Evolutionary conservation across 2,888 invertebrate species (phyloP).

Genomic region (Sphaerophoria taeniata): DNA sequence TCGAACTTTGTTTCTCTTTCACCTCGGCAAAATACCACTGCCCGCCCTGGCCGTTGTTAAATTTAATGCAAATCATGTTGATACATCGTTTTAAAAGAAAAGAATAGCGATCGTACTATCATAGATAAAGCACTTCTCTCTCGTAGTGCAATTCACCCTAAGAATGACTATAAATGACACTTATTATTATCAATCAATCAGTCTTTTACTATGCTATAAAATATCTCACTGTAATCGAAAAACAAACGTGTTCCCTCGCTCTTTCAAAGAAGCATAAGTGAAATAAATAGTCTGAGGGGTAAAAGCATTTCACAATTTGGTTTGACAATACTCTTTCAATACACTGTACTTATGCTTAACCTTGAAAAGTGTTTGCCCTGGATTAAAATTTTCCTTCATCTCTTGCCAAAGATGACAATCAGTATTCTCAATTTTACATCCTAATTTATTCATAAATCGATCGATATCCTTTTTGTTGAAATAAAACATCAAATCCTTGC

Average conservation of each 20-base stretch:
- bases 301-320: too few species aligned
- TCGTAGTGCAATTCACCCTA: conserved; percentile 28
- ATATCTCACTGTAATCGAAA: neutral
- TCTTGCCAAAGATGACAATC: neutral
- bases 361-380: too few species aligned
- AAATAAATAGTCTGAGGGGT: too few species aligned
- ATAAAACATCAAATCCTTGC: neutral
- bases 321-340: too few species aligned
- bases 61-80: too few species aligned
- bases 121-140: neutral
- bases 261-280: neutral
- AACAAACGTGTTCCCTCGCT: conserved; percentile 14
- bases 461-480: neutral
- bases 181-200: conserved; percentile 56
- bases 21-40: too few species aligned
- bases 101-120: neutral
- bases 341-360: too few species aligned
- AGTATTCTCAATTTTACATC: neutral
- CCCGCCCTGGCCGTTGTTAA: too few species aligned
- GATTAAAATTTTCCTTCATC: neutral
- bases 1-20: too few species aligned
- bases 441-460: neutral
- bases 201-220: neutral
- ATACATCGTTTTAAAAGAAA: too few species aligned
- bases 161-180: conserved; percentile 59